These are phyloP conservation scores for Diaprepes abbreviatus DNA, from an alignment of 2,888 invertebrate species.

Conservation along the genomic window DNA sequence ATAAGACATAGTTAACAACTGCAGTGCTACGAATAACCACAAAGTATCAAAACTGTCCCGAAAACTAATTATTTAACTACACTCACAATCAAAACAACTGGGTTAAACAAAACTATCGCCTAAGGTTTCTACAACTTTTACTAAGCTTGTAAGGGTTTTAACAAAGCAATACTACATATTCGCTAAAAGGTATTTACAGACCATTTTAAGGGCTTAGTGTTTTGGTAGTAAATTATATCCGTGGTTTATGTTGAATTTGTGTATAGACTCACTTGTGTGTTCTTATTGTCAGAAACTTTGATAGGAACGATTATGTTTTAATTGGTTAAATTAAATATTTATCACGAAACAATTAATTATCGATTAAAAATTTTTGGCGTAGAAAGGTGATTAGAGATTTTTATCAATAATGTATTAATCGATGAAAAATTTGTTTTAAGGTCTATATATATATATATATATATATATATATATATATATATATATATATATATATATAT, in stretches of 20 bases:
- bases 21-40: too few relatives aligned
- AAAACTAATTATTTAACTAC: slow-evolving; percentile 4
- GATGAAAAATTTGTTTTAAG: too few relatives aligned
- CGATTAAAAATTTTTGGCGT: too few relatives aligned
- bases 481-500: too few relatives aligned
- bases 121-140: slow-evolving; percentile 16
- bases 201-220: slow-evolving; percentile 11
- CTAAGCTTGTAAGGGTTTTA: slow-evolving; percentile 15
- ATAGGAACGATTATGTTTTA: neutral
- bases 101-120: slow-evolving; percentile 6
- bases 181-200: slow-evolving; percentile 14
- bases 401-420: too few relatives aligned
- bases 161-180: slow-evolving; percentile 14
- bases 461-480: too few relatives aligned
- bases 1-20: too few relatives aligned
- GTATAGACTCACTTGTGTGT: neutral
- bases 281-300: too few relatives aligned
- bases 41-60: neutral
- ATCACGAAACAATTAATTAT: neutral
- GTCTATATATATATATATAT: too few relatives aligned
- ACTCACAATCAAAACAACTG: neutral
- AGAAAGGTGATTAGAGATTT: too few relatives aligned
- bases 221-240: slow-evolving; percentile 11
- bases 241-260: neutral
- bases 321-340: neutral